These are phyloP conservation scores for Oryctolagus cuniculus DNA, from an alignment of 2,113 vertebrate genomes.

Conservation along the genomic window DNA sequence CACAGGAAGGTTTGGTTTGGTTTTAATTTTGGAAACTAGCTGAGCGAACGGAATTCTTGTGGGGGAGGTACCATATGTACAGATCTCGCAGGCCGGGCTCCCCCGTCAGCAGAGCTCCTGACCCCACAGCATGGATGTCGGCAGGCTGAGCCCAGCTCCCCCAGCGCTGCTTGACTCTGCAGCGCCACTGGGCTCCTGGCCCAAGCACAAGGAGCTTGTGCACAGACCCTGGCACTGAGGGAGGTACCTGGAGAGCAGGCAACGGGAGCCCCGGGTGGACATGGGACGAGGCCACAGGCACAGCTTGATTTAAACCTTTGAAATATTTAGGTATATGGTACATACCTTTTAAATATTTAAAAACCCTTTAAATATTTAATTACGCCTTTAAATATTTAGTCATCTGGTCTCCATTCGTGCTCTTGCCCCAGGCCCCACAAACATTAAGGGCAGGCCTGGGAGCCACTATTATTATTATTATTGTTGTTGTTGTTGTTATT, in stretches of 20 bases:
- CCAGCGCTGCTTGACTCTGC: no score
- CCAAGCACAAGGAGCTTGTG: accelerated
- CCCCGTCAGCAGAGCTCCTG: background rate
- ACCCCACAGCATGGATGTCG: background rate
- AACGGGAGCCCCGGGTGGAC: background rate
- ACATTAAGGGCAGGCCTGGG: background rate
- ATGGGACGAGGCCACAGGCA: background rate
- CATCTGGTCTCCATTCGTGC: slow-evolving; percentile 63
- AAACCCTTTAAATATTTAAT: slow-evolving; percentile 79
- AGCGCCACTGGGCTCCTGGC: background rate
- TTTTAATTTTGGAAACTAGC: slow-evolving; percentile 34
- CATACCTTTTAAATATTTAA: slow-evolving; percentile 81
- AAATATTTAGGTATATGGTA: slow-evolving; percentile 74
- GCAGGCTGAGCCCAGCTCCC: background rate
- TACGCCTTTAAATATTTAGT: slow-evolving; percentile 76
- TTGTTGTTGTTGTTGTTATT: no score
- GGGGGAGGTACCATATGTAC: background rate
- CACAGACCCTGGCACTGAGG: background rate
- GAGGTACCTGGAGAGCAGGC: background rate
- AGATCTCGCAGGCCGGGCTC: background rate
- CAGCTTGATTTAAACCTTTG: slow-evolving; percentile 62
- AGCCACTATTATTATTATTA: background rate
- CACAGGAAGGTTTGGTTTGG: background rate
- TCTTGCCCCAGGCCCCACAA: slow-evolving; percentile 17
- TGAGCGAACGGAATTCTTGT: background rate